phyloP scores from a whole-genome alignment of 2,888 invertebrate species.

The Drosophila maculinotata region DNA sequence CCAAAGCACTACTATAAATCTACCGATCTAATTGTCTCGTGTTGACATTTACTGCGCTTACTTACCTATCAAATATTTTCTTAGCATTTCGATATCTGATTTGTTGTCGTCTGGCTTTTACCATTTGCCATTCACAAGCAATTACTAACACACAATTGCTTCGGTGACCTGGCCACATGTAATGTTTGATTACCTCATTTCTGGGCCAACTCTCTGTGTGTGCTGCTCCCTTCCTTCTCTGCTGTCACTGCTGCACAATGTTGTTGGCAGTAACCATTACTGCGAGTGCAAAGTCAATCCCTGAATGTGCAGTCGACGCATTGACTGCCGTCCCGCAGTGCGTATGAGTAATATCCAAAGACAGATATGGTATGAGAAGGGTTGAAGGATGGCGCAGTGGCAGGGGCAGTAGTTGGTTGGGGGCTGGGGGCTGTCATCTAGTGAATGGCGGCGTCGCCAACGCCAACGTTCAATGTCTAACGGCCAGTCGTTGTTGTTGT shows the following conservation, averaged over 20 bases:
- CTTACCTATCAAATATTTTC: slow-evolving; percentile 50
- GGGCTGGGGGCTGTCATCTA: slow-evolving; percentile 51
- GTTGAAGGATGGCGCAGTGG: slow-evolving; percentile 5
- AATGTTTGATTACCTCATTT: slow-evolving; percentile 69
- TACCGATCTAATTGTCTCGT: slow-evolving; percentile 17
- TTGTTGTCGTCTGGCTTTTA: slow-evolving; percentile 33
- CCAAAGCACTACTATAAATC: too few relatives aligned
- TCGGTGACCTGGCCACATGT: slow-evolving; percentile 19
- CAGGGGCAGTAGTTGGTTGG: slow-evolving; percentile 1
- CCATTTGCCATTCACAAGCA: slow-evolving; percentile 47
- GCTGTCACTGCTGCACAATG: neutral
- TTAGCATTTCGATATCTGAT: slow-evolving; percentile 46
- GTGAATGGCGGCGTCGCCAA: slow-evolving; percentile 54
- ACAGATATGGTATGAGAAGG: slow-evolving; percentile 13
- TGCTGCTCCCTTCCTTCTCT: slow-evolving; percentile 1
- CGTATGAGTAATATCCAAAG: slow-evolving; percentile 76
- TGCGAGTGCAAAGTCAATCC: slow-evolving; percentile 55
- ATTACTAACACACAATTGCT: slow-evolving; percentile 59
- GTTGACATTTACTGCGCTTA: slow-evolving; percentile 41
- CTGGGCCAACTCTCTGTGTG: slow-evolving; percentile 42
- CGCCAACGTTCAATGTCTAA: slow-evolving; percentile 50
- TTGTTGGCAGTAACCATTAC: slow-evolving; percentile 50
- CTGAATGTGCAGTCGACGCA: slow-evolving; percentile 49
- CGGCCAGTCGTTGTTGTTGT: slow-evolving; percentile 15
- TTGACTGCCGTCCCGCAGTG: slow-evolving; percentile 64